Base-by-base conservation (phyloP, 2,888 invertebrate genomes). In the Hecatera dysodea region DNA sequence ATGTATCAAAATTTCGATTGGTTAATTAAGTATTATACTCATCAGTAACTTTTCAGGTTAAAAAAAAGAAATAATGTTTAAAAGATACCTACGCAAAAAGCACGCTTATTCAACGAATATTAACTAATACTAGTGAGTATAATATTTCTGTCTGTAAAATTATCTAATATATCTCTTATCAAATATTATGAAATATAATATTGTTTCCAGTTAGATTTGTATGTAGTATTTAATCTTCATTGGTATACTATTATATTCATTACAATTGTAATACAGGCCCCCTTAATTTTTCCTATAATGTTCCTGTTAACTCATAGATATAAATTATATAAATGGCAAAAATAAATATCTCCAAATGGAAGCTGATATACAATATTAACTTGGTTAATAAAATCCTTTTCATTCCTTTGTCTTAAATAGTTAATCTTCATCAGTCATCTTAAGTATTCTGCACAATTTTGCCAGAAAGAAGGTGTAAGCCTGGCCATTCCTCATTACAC, bases 1-100 rank as follows among this genome's bases (percentile, higher is more conserved):
- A 86, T 88, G 80, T 88, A 87, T 88, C 85, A 86, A 90, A 88
- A 88, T 86, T 88, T 85, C 66, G 81, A 86, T 85, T 83, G 75
- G 82, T 78, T 81, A n/a, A n/a, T 70, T 65, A 39, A 55, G 42
- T 80, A 71, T 77, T 85, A 72, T 78, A 80, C 68, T 82, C 72
- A 70, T 68, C 68, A 73, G 75, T 77, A 72, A 63, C 50, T 74
- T 73, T 44, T 63, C 52, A 42, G 6, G 8, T 39, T 62, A 56
- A 69, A 55, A 63, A 44, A 50, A 63, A 36, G 19, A 19, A n/a
- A n/a, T n/a, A n/a, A n/a, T n/a, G 8, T 19, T 19, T 19, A 19
- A 44, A 44, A 44, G 44, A 19, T 19, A 48, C n/a, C n/a, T n/a
- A n/a, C 29, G 33, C 39, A 19, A 27, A 53, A 53, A 42, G 39